Evolutionary conservation across 2,113 vertebrate genomes (phyloP).

Genomic region (Anthoscopus minutus): DNA sequence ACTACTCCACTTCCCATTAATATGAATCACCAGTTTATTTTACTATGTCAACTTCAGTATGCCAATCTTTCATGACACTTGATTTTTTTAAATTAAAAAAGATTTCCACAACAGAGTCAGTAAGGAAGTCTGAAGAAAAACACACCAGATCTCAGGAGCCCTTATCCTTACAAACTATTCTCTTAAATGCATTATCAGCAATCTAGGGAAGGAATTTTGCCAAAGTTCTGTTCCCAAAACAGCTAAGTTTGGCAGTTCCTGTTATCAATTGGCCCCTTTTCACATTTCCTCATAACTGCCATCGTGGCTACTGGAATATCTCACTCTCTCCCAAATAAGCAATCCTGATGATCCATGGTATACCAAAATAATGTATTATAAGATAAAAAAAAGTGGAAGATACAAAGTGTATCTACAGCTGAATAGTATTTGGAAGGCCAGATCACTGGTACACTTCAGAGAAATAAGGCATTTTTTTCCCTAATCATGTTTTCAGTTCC

Average conservation of each 20-base stretch:
- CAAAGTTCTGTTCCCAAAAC: neutral
- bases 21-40: neutral
- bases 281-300: neutral
- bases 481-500: neutral
- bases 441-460: neutral
- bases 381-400: neutral
- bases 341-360: neutral
- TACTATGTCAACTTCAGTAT: neutral
- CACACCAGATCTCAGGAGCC: neutral
- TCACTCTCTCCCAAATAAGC: neutral
- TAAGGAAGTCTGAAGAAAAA: neutral
- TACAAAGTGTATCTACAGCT: neutral
- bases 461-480: neutral
- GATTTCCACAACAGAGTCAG: neutral
- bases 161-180: neutral
- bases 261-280: neutral
- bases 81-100: neutral
- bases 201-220: neutral
- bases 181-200: neutral
- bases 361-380: neutral
- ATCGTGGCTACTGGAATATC: neutral
- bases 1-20: neutral
- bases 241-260: neutral
- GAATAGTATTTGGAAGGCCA: neutral
- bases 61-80: neutral